These are phyloP conservation scores for Erebia palarica DNA, from an alignment of 2,888 invertebrate genomes.

Conservation along the genomic window DNA sequence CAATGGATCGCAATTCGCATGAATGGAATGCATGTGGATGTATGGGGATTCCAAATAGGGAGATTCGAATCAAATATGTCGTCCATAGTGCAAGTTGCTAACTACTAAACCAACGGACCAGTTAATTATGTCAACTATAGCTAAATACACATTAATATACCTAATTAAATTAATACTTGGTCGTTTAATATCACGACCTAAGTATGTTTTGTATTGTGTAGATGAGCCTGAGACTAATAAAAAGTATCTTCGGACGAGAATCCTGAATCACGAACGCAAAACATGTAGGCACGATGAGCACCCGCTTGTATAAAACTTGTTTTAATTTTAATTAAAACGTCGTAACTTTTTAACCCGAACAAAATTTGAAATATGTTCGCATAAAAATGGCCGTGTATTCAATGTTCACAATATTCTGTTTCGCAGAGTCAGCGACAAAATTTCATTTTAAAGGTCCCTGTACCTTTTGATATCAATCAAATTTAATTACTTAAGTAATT, in stretches of 20 bases:
- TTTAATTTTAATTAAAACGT: slow-evolving; percentile 76
- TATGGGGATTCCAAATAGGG: no score
- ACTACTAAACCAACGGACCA: no score
- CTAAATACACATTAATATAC: no score
- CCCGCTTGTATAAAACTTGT: slow-evolving; percentile 57
- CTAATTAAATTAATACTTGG: neutral
- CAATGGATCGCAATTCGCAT: no score
- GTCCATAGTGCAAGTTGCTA: no score
- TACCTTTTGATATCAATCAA: neutral
- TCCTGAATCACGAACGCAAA: slow-evolving; percentile 60
- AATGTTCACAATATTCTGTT: slow-evolving; percentile 25
- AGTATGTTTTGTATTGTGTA: neutral
- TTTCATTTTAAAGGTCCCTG: neutral
- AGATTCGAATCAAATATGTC: no score
- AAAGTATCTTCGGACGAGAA: slow-evolving; percentile 1
- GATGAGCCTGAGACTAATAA: slow-evolving; percentile 26
- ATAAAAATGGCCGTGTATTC: slow-evolving; percentile 32
- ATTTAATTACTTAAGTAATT: neutral
- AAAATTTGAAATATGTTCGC: slow-evolving; percentile 39
- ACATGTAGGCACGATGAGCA: slow-evolving; percentile 56
- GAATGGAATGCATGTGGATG: no score
- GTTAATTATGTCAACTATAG: no score
- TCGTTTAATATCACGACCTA: neutral
- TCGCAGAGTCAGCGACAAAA: slow-evolving; percentile 20
- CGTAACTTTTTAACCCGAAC: slow-evolving; percentile 64